Evolutionary conservation across 1,140 invertebrate genomes (phyloP).

Genomic region (Proctacanthus coquilletti): DNA sequence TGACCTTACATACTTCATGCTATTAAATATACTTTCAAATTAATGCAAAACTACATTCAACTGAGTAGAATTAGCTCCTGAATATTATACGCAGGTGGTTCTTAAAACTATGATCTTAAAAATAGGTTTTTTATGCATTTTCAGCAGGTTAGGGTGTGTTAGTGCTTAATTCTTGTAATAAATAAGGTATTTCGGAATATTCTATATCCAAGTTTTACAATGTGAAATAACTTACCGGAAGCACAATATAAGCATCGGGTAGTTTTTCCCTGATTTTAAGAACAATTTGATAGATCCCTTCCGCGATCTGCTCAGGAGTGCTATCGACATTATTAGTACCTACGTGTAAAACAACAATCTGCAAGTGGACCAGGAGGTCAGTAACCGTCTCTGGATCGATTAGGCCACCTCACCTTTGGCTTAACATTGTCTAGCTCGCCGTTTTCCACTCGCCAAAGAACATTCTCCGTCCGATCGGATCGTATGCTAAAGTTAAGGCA

Average conservation of each 20-base stretch:
- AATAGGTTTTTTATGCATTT: too few relatives aligned
- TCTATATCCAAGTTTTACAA: too few relatives aligned
- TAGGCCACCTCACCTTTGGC: constrained; percentile 61
- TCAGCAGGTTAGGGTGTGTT: too few relatives aligned
- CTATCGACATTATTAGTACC: constrained; percentile 76
- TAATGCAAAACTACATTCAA: too few relatives aligned
- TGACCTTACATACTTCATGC: too few relatives aligned
- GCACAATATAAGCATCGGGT: constrained; percentile 59
- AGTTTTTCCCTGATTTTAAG: constrained; percentile 55
- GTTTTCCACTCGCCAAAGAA: constrained; percentile 76
- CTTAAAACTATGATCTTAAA: too few relatives aligned
- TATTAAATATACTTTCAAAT: too few relatives aligned
- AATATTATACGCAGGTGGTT: too few relatives aligned
- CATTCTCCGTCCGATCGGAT: constrained; percentile 72
- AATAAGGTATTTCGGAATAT: too few relatives aligned
- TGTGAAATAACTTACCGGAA: constrained; percentile 63
- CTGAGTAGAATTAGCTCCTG: too few relatives aligned
- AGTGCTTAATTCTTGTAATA: too few relatives aligned
- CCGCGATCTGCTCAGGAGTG: constrained; percentile 58
- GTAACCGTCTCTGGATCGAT: neutral
- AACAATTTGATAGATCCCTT: constrained; percentile 65
- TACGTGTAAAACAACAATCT: constrained; percentile 72
- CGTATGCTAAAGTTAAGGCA: constrained; percentile 83
- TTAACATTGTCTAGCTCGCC: constrained; percentile 75
- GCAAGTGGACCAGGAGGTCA: constrained; percentile 10